Base-by-base conservation (phyloP, 2,888 invertebrate genomes). In the Orthosia incerta region DNA sequence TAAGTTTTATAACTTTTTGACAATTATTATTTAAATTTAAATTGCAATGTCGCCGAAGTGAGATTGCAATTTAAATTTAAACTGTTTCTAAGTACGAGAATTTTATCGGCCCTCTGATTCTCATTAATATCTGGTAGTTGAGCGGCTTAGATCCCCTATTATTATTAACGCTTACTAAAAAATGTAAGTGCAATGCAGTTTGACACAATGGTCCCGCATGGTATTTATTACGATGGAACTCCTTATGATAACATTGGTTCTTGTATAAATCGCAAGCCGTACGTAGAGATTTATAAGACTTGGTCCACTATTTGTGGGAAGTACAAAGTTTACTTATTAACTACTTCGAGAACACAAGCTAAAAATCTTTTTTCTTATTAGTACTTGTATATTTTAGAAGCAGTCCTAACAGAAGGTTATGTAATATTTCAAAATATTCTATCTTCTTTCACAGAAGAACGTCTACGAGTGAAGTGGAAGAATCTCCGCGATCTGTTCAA, bases 401-500 rank as follows among this genome's bases (percentile, higher is more conserved):
- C 11, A 2, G n/a, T n/a, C n/a, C n/a, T n/a, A n/a, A n/a, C n/a
- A n/a, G n/a, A n/a, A n/a, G n/a, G n/a, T n/a, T n/a, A n/a, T n/a
- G 16, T 20, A 20, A 53, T 53, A 4, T 16, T 50, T 76, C 16
- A 56, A 60, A 45, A 4, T 50, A 46, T 16, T 18, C 5, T 53
- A 26, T 56, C 48, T 57, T 26, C 71, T 31, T 74, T 90, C 88
- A 64, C 91, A 94, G 93, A 90, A 65, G 82, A 87, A 5, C 61
- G 89, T 18, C 65, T 92, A 3, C 85, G 87, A 59, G 74, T 83
- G 0, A 94, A 93, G 86, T 94, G 94, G 94, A 94, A 93, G 77
- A 92, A 89, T 62, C 83, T 94, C 0, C 86, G 93, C 9, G 93
- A 93, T 71, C 66, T 90, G 4, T 94, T 90, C 76, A 90, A 87